Conservation (phyloP, 2,113 vertebrate genomes). For the Sinocyclocheilus maitianheensis region DNA sequence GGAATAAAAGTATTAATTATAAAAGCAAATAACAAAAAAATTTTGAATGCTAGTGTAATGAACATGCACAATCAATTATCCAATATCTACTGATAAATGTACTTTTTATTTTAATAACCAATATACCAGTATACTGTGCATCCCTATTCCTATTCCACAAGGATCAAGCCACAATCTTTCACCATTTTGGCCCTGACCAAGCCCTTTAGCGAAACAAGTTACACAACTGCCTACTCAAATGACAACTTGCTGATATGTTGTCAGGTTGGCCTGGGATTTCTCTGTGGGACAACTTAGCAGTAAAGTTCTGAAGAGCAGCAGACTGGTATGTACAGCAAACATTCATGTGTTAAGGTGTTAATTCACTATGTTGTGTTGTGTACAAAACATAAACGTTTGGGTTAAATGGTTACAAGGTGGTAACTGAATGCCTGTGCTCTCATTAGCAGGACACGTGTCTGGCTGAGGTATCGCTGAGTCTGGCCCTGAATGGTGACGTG, state of each 20-base stretch:
- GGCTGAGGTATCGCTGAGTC: slow-evolving; percentile 86
- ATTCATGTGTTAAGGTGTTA: slow-evolving; percentile 13
- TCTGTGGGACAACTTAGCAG: slow-evolving; percentile 89
- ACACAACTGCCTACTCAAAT: background rate
- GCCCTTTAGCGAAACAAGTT: background rate
- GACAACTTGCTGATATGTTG: slow-evolving; percentile 8
- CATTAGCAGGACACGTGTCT: slow-evolving; percentile 85
- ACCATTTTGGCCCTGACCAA: background rate
- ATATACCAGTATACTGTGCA: background rate
- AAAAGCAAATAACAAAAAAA: background rate
- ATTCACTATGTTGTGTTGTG: background rate
- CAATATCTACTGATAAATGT: too few species aligned
- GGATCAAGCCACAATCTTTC: background rate
- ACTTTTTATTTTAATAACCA: background rate
- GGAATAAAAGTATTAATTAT: background rate
- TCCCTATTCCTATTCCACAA: background rate
- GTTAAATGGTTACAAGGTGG: background rate
- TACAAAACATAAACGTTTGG: background rate
- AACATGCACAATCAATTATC: background rate
- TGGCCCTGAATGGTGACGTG: slow-evolving; percentile 84
- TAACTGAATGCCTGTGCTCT: background rate
- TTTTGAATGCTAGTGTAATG: background rate
- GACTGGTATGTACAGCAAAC: slow-evolving; percentile 78
- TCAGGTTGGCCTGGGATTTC: slow-evolving; percentile 83
- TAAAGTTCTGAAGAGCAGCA: slow-evolving; percentile 94